Evolutionary conservation across 2,113 vertebrate species (phyloP).

Genomic region (Lophura nycthemera): DNA sequence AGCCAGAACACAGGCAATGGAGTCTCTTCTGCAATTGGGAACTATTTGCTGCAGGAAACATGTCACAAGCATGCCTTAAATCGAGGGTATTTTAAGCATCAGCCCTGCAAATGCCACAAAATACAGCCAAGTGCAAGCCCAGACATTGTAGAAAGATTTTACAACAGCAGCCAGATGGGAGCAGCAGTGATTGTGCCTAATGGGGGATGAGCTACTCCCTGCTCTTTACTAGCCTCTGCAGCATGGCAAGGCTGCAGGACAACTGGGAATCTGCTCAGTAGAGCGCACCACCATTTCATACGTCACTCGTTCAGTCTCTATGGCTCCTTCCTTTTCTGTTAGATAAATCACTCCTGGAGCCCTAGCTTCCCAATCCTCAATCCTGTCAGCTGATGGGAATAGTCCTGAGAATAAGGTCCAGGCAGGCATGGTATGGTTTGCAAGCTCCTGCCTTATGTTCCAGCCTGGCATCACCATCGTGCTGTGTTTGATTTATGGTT

Average conservation of each 20-base stretch:
- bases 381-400: neutral
- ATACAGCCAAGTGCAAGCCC: neutral
- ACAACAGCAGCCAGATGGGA: neutral
- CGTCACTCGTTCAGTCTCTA: accelerated
- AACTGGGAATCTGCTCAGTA: neutral
- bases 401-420: neutral
- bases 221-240: neutral
- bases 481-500: neutral
- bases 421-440: neutral
- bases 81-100: neutral
- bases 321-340: neutral
- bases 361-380: neutral
- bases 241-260: neutral
- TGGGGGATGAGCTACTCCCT: neutral
- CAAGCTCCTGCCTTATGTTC: accelerated
- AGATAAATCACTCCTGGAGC: accelerated
- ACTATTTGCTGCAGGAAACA: neutral
- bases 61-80: neutral
- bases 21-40: neutral
- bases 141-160: neutral
- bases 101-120: neutral
- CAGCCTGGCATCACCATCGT: neutral
- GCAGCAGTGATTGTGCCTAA: neutral
- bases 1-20: neutral
- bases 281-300: neutral